Percentiles rank a stretch among this genome's conserved stretches.
Conservation (phyloP, 2,797 vertebrate genomes). For the Hippocampus kuda region DNA sequence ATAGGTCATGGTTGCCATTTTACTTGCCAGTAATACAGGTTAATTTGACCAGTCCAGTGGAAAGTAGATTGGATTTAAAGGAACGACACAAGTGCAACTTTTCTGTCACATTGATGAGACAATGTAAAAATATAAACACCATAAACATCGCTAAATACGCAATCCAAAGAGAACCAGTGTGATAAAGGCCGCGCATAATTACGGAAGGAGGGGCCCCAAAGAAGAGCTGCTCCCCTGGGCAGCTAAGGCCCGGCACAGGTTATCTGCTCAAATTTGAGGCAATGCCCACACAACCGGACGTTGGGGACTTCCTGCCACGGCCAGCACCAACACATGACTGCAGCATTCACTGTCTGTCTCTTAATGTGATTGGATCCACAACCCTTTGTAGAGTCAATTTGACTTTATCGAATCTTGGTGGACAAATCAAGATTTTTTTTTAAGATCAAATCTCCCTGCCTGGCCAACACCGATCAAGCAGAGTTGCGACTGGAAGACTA, state of each 20-base stretch:
- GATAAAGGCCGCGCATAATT: conserved; percentile 19
- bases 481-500: no score
- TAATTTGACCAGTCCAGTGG: background rate
- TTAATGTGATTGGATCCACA: background rate
- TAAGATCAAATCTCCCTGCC: no score
- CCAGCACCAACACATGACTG: conserved; percentile 10
- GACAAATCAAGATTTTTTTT: no score
- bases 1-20: background rate
- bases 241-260: conserved; percentile 27
- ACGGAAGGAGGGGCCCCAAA: conserved; percentile 37
- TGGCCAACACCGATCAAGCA: no score
- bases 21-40: background rate
- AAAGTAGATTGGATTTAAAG: no score
- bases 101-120: background rate
- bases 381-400: background rate
- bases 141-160: no score
- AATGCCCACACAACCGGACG: conserved; percentile 55
- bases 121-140: no score
- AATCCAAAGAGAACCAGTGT: no score
- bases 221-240: conserved; percentile 21
- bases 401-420: no score
- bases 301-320: conserved; percentile 63
- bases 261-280: conserved; percentile 55
- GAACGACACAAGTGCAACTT: background rate
- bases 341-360: background rate